Percentiles rank a stretch among this genome's conserved stretches.
Conservation (phyloP, 2,888 invertebrate species). For the Pristionchus japonicus region DNA sequence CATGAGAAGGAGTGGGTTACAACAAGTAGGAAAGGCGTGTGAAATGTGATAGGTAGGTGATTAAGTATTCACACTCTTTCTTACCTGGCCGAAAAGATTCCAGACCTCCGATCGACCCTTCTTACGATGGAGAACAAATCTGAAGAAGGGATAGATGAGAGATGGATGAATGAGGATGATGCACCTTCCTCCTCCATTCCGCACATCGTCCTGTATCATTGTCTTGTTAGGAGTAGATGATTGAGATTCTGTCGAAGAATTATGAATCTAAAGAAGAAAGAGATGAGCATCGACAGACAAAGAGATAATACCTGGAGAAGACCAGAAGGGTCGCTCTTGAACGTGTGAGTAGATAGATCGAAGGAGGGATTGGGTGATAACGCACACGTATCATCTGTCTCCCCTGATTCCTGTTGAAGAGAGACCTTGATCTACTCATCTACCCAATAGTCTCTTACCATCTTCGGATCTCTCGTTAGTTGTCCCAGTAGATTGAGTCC, state of each 20-base stretch:
- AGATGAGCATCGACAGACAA: no score
- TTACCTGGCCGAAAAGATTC: conserved; percentile 73
- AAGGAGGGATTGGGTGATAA: conserved; percentile 36
- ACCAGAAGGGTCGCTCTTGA: not conserved
- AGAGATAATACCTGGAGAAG: not conserved
- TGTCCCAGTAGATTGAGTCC: conserved; percentile 31
- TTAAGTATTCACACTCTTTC: not conserved
- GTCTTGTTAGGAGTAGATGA: conserved; percentile 35
- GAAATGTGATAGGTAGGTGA: not conserved
- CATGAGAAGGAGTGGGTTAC: not conserved
- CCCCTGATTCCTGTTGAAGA: conserved; percentile 40
- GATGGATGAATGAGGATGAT: not conserved
- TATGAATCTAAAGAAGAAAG: not conserved
- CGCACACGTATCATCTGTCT: conserved; percentile 19
- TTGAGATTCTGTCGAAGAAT: conserved; percentile 32
- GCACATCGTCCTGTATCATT: conserved; percentile 29
- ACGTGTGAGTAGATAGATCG: conserved; percentile 19
- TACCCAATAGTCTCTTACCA: not conserved
- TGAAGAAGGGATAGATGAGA: not conserved
- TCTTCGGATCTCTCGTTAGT: conserved; percentile 12
- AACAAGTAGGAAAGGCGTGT: conserved; percentile 8
- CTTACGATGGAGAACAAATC: conserved; percentile 70
- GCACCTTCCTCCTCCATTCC: conserved; percentile 34
- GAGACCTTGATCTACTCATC: no score
- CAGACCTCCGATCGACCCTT: conserved; percentile 73